Evolutionary conservation across 1,140 invertebrate genomes (phyloP), one percentile per base, ranked within the genome.

Genomic region (Thalassaphorura encarpata): DNA sequence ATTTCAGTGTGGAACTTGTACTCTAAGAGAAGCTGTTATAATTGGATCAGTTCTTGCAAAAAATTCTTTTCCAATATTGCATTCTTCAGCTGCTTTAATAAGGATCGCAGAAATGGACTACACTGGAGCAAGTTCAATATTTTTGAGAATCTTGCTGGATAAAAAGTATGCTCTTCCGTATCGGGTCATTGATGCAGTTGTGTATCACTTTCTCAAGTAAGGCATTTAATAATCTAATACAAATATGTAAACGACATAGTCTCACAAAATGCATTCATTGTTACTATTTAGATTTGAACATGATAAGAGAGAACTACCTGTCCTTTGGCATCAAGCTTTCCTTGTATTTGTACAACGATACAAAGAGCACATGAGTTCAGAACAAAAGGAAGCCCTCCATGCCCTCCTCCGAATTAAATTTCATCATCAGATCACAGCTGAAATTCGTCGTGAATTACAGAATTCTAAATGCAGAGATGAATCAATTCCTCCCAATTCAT

Each of bases 21-120:
- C 92, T 2, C 73, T 99, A 40, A 74, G 94, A 60, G 96, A 99
- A 77, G 94, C 96, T 0, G 85, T 92, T 26, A 97, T 99, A 52
- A 74, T 99, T 60, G 87, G 92, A 3, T 95, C 92, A 36, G 85
- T 99, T 0, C 69, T 99, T 28, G 81, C 83, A 0, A 85, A 89
- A 63, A 90, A 86, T 71, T 95, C 92, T 0, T 90, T 99, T 42
- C 95, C 96, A 2, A 83, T 97, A 49, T 75, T 97, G n/a, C 94
- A 99, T 72, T 96, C 94, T 0, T 87, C 89, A 46, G 94, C 95
- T 16, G 90, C 93, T 23, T 81, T 99, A 63, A 70, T 95, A 1
- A 94, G 91, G 76, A 90, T 99, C 57, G 92, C 94, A 28, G 90
- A 97, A 76, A 96, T 99, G 92, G 87, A 89, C 61, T 99, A 99